Base-by-base conservation (phyloP, 2,797 vertebrate species). In the Lagocephalus sceleratus region DNA sequence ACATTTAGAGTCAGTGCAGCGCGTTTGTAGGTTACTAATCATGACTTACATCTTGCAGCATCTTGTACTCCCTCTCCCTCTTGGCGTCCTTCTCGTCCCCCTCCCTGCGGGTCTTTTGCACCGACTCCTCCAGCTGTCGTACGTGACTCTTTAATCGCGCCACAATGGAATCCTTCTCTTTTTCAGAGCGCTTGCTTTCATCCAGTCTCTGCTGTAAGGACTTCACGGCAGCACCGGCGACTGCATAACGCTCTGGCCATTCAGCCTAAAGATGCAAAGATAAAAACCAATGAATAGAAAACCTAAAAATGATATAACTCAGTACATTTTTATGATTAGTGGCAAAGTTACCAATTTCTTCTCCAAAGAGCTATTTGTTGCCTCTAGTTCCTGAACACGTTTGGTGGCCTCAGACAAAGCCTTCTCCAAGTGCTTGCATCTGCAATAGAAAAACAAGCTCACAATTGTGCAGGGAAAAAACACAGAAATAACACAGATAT, bases 31-130 rank as follows among this genome's bases (percentile, higher is more conserved):
- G 32, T 12, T 14, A 29, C 2, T 12, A 10, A 11, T 35, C 32
- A 35, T 14, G 29, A 87, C 95, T 93, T 81, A 98, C 97, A 4
- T 98, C 93, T 66, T 97, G 94, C 81, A 97, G 94, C 93, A 95
- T 95, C 78, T 90, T 93, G 85, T 91, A 91, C 80, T 98, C 95
- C n/a, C 93, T 89, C 71, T 92, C 93, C 3, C 92, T 85, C 62
- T 83, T 85, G 0, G 88, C 84, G 51, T 96, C 94, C 81, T 91
- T 93, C 45, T 94, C 93, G 17, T 94, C 92, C 0, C 92, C 88
- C 16, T 94, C 88, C 60, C 85, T 93, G 73, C 91, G 88, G 48
- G 92, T 86, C 16, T 89, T 91, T 63, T 94, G 90, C 54, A 88
- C 78, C 0, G 89, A 90, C 57, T 93, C 94, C 85, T 98, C 92